These are phyloP conservation scores for Lepus timidus DNA, from an alignment of 2,113 vertebrate genomes.

Conservation along the genomic window DNA sequence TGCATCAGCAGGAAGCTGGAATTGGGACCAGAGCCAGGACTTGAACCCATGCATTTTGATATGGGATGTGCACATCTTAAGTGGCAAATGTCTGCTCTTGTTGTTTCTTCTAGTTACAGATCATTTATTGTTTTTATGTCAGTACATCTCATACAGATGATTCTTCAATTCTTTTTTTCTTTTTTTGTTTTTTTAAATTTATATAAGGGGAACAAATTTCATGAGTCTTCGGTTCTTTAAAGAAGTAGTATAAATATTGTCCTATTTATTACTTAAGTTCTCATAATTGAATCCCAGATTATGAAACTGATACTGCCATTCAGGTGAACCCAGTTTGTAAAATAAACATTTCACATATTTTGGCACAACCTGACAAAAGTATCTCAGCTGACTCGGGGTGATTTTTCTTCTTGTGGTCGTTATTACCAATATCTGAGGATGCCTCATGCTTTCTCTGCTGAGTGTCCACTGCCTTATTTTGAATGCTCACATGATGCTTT, in stretches of 20 bases:
- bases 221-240: slow-evolving; percentile 69
- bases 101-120: slow-evolving; percentile 86
- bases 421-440: background rate
- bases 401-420: background rate
- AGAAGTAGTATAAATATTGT: slow-evolving; percentile 12
- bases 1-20: too few relatives aligned
- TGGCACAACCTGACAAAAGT: background rate
- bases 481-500: background rate
- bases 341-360: background rate
- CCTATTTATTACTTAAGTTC: slow-evolving; percentile 18
- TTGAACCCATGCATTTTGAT: too few relatives aligned
- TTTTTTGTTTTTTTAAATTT: too few relatives aligned
- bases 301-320: background rate
- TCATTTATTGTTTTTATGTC: slow-evolving; percentile 92
- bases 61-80: too few relatives aligned
- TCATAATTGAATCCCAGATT: background rate
- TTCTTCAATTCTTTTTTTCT: too few relatives aligned
- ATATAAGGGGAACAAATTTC: too few relatives aligned
- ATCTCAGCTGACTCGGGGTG: background rate
- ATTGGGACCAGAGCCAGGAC: too few relatives aligned
- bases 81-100: background rate
- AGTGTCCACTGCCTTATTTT: background rate
- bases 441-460: background rate
- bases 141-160: slow-evolving; percentile 94
- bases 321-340: background rate